phyloP scores from a whole-genome alignment of 2,888 invertebrate genomes.

The Ophraella communa region DNA sequence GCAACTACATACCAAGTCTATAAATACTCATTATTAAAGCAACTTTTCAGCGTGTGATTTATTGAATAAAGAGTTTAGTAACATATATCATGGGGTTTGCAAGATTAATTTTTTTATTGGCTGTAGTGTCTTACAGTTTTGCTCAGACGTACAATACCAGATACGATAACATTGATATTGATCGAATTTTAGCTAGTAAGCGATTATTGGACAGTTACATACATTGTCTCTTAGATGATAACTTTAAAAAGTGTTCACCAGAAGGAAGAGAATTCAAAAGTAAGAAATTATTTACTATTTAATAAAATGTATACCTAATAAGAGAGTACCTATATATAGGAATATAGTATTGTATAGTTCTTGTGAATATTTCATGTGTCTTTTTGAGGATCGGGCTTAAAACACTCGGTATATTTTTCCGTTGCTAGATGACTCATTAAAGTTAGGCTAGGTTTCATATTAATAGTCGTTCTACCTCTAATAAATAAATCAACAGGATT shows the following conservation, averaged over 20 bases:
- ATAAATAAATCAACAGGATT: no score
- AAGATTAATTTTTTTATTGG: constrained; percentile 7
- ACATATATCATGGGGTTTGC: neutral
- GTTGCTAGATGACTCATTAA: no score
- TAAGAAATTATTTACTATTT: no score
- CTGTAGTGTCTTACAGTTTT: constrained; percentile 12
- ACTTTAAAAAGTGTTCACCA: constrained; percentile 66
- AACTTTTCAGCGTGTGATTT: neutral
- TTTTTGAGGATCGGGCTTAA: no score
- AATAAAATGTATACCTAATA: constrained; percentile 2
- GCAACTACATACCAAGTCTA: neutral
- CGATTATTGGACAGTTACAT: constrained; percentile 71
- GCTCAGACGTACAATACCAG: constrained; percentile 39
- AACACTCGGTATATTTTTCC: no score
- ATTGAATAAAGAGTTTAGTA: neutral
- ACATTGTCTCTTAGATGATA: constrained; percentile 69
- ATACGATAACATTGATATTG: constrained; percentile 63
- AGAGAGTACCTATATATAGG: no score
- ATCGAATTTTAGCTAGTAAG: constrained; percentile 68
- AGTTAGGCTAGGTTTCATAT: no score
- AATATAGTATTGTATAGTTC: no score
- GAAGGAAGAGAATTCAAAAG: constrained; percentile 68
- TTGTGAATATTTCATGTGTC: no score
- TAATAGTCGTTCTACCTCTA: no score
- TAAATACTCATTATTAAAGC: neutral